A percentile compares a stretch with the other conserved stretches of the same genome.
phyloP scores from a whole-genome alignment of 2,113 vertebrate genomes.

The Etia nguti region DNA sequence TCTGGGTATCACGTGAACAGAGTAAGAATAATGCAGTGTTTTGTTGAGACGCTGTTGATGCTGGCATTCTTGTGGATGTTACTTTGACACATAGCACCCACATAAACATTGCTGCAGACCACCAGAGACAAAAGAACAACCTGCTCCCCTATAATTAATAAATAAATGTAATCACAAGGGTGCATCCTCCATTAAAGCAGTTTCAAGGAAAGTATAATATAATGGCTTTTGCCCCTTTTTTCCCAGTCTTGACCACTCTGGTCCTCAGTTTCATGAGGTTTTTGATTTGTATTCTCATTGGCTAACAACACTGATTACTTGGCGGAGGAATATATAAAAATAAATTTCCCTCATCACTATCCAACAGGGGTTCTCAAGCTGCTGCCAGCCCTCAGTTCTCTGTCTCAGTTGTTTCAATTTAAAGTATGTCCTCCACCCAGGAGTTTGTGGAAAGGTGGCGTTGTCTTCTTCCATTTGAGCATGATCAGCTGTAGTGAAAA shows the following conservation, averaged over 20 bases:
- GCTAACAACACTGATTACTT: not conserved
- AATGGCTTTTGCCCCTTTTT: not conserved
- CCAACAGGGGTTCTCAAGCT: not conserved
- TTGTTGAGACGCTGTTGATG: not conserved
- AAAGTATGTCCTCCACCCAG: not conserved
- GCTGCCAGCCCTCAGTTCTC: not conserved
- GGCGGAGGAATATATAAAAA: not conserved
- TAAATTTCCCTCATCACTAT: not conserved
- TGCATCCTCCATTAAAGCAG: not conserved
- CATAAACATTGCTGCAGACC: not conserved
- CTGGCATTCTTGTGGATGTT: not conserved
- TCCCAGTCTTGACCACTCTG: not conserved
- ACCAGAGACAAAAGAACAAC: not conserved
- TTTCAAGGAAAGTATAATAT: not conserved
- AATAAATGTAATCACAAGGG: not conserved
- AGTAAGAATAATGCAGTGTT: not conserved
- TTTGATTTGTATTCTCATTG: not conserved
- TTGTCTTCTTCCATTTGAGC: not conserved
- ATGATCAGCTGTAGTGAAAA: not conserved
- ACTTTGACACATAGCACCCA: not conserved
- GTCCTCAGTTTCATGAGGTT: not conserved
- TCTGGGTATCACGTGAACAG: not conserved
- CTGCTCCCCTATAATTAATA: fast-evolving
- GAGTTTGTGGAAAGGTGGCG: not conserved
- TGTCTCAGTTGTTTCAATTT: not conserved